These are phyloP conservation scores for Metaphire vulgaris DNA, from an alignment of 1,140 invertebrate species.

Conservation along the genomic window DNA sequence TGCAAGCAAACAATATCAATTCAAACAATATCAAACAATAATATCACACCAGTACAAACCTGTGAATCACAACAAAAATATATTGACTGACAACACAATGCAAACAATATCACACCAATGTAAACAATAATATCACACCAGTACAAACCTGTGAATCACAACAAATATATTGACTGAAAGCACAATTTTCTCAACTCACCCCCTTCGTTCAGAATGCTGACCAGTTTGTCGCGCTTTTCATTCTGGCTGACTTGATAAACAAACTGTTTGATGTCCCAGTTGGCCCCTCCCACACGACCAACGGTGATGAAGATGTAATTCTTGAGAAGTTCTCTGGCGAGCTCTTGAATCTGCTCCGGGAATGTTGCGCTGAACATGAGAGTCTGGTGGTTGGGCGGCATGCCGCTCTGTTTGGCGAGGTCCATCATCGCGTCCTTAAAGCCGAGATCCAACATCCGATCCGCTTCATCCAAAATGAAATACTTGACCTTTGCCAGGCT, in stretches of 20 bases:
- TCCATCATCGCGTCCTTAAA: constrained; percentile 71
- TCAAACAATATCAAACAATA: no score
- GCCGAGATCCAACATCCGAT: constrained; percentile 86
- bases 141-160: no score
- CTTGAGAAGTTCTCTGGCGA: constrained; percentile 91
- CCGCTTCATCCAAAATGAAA: constrained; percentile 84
- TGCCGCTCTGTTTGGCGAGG: constrained; percentile 67
- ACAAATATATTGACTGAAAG: no score
- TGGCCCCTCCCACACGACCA: constrained; percentile 95
- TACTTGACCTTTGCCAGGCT: constrained; percentile 16
- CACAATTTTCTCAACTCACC: no score
- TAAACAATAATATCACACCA: no score
- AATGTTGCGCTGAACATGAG: constrained; percentile 92
- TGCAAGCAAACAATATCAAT: no score
- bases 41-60: no score
- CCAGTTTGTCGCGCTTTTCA: constrained; percentile 68
- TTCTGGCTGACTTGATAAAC: constrained; percentile 64
- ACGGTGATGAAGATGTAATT: constrained; percentile 99
- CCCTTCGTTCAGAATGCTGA: constrained; percentile 62
- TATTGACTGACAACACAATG: no score
- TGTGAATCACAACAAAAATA: no score
- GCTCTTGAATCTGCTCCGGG: constrained; percentile 74
- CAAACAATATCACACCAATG: no score
- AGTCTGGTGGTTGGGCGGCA: constrained; percentile 69
- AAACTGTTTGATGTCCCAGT: constrained; percentile 96